Evolutionary conservation across 2,797 vertebrate genomes (phyloP).

Genomic region (Lycodopsis pacificus): DNA sequence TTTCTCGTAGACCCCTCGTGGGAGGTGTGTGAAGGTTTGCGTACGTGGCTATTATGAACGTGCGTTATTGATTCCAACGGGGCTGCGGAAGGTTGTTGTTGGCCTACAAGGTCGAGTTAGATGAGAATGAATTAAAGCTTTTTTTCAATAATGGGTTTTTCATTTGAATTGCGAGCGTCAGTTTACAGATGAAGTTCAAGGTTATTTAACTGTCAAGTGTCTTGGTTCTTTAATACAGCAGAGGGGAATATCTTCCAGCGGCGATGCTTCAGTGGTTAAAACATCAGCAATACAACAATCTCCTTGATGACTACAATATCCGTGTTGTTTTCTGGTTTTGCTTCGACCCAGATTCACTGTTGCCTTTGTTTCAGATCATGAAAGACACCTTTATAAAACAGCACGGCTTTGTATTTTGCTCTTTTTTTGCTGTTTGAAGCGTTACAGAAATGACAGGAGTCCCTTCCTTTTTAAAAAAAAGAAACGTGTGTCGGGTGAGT

Average conservation of each 20-base stretch:
- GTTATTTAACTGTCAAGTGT: slow-evolving; percentile 39
- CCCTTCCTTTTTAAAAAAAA: slow-evolving; percentile 4
- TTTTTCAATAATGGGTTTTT: slow-evolving; percentile 21
- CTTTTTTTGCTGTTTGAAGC: slow-evolving; percentile 22
- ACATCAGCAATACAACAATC: slow-evolving; percentile 41
- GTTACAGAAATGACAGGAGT: slow-evolving; percentile 43
- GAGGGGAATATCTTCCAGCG: slow-evolving; percentile 29
- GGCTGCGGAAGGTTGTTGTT: slow-evolving; percentile 1
- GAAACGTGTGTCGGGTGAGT: slow-evolving; percentile 48
- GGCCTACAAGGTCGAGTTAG: slow-evolving; percentile 16
- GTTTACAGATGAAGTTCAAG: slow-evolving; percentile 29
- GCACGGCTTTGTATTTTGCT: background rate
- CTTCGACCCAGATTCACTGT: slow-evolving; percentile 59
- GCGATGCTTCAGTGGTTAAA: slow-evolving; percentile 45
- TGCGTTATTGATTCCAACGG: background rate
- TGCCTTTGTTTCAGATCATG: slow-evolving; percentile 37
- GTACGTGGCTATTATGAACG: background rate
- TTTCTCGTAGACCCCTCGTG: background rate
- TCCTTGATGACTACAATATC: slow-evolving; percentile 48
- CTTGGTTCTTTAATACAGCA: slow-evolving; percentile 18
- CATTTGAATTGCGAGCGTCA: slow-evolving; percentile 8
- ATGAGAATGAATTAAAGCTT: slow-evolving; percentile 26
- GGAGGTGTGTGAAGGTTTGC: background rate
- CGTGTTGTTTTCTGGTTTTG: slow-evolving; percentile 34
- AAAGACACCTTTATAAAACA: slow-evolving; percentile 37